phyloP scores from a whole-genome alignment of 1,140 invertebrate species.

The Dinothrombium tinctorium region DNA sequence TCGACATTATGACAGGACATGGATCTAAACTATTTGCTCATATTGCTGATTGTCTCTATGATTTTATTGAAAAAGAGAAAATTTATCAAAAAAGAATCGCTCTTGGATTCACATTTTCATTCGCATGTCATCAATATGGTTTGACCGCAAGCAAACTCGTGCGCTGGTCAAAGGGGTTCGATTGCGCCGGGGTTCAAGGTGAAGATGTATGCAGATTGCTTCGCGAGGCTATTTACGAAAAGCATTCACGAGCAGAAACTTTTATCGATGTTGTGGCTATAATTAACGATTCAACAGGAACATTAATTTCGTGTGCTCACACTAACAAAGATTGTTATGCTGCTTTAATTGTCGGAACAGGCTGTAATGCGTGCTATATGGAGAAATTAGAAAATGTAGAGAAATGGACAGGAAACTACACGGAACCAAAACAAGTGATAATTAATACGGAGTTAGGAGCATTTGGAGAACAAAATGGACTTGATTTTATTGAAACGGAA shows the following conservation, averaged over 20 bases:
- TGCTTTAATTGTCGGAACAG: conserved; percentile 78
- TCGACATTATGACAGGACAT: conserved; percentile 72
- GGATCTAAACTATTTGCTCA: conserved; percentile 78
- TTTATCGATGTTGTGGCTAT: conserved; percentile 67
- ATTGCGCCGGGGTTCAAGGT: conserved; percentile 58
- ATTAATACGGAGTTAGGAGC: conserved; percentile 95
- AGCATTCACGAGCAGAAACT: background rate
- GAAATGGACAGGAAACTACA: conserved; percentile 7
- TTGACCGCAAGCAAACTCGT: conserved; percentile 64
- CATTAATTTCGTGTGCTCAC: conserved; percentile 89
- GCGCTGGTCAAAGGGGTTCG: conserved; percentile 89
- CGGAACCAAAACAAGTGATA: conserved; percentile 33
- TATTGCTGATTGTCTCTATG: conserved; percentile 81
- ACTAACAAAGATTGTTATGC: conserved; percentile 61
- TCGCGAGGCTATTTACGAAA: conserved; percentile 32
- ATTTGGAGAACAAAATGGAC: conserved; percentile 64
- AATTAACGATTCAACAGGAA: conserved; percentile 89
- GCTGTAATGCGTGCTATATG: conserved; percentile 90
- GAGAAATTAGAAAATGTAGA: conserved; percentile 48
- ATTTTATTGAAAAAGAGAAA: conserved; percentile 60
- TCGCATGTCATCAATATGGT: conserved; percentile 71
- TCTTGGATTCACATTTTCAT: conserved; percentile 95
- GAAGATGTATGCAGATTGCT: conserved; percentile 63
- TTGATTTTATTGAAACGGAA: conserved; percentile 67
- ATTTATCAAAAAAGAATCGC: conserved; percentile 46